phyloP scores from a whole-genome alignment of 2,888 invertebrate genomes.

The Drosophila kokeensis region DNA sequence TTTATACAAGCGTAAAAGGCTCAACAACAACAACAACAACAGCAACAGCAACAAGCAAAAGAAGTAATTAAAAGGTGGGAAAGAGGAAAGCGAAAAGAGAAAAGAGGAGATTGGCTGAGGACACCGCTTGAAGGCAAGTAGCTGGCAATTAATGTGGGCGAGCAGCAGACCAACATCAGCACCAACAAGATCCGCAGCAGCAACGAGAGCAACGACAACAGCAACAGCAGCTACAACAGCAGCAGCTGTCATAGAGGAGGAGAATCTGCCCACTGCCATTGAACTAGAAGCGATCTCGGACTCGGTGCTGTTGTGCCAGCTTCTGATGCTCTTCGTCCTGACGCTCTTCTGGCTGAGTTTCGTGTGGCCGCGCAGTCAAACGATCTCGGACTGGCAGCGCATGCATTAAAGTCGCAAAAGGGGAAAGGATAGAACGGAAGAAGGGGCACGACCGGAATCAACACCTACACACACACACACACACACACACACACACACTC shows the following conservation, averaged over 20 bases:
- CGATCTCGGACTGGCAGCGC: conserved; percentile 49
- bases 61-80: not conserved
- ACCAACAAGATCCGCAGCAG: conserved; percentile 16
- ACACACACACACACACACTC: too few relatives aligned
- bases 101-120: conserved; percentile 7
- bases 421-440: not conserved
- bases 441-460: not conserved
- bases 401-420: conserved; percentile 29
- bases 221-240: not conserved
- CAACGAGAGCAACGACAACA: conserved; percentile 12
- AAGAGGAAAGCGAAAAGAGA: not conserved
- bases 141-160: conserved; percentile 48
- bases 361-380: conserved; percentile 35
- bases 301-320: conserved; percentile 43
- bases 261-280: conserved; percentile 27
- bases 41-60: not conserved
- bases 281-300: conserved; percentile 48
- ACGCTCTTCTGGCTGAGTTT: conserved; percentile 47
- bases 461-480: conserved; percentile 16
- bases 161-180: conserved; percentile 28
- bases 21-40: conserved; percentile 18
- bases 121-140: conserved; percentile 7
- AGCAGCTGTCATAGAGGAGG: conserved; percentile 1
- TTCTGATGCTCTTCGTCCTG: conserved; percentile 42
- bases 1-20: conserved; percentile 49